Base-by-base conservation (phyloP, 1,140 invertebrate species). In the Aphidius gifuensis region DNA sequence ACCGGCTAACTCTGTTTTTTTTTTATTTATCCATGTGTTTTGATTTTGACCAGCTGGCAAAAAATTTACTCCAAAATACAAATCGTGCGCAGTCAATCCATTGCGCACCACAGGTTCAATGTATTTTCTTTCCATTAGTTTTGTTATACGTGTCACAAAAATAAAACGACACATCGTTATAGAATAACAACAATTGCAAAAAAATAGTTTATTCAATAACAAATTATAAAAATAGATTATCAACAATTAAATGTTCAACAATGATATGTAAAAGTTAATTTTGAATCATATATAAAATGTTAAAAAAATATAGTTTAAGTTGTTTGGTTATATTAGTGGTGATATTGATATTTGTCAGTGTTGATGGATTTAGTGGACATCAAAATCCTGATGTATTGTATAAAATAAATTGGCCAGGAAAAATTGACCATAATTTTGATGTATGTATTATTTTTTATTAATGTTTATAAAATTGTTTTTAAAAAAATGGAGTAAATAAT, bases 401-500 rank as follows among this genome's bases (percentile, higher is more conserved):
- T 71, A 87, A 88, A 80, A 87, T 94, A 47, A 88, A 90, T 69
- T 94, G 91, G 87, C 87, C 89, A 11, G 89, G 90, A n/a, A 79
- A 83, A 64, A 74, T 75, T 64, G 79, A 77, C 50, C 69, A 76
- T 2, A 74, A 85, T 40, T 75, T 83, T 67, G 61, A 82, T 54
- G 83, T 84, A 71, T 73, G 75, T 72, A 58, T 45, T 57, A 16
- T 43, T 44, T 44, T 39, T 0, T 16, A 16, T 16, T 16, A 16
- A 16, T 16, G 16, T 16, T 16, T 16, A 16, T 16, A 16, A 16
- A 16, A 16, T 16, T 16, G 16, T 16, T 16, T 16, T 16, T 16
- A 16, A 16, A 16, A 16, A 16, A 16, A 16, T 16, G 16, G 16
- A 16, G 16, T 16, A 16, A 16, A 16, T 16, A 16, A 16, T 16